Percentiles rank a stretch among this genome's conserved stretches.
Evolutionary conservation across 2,113 vertebrate genomes (phyloP).

Genomic region (Hydropotes inermis): DNA sequence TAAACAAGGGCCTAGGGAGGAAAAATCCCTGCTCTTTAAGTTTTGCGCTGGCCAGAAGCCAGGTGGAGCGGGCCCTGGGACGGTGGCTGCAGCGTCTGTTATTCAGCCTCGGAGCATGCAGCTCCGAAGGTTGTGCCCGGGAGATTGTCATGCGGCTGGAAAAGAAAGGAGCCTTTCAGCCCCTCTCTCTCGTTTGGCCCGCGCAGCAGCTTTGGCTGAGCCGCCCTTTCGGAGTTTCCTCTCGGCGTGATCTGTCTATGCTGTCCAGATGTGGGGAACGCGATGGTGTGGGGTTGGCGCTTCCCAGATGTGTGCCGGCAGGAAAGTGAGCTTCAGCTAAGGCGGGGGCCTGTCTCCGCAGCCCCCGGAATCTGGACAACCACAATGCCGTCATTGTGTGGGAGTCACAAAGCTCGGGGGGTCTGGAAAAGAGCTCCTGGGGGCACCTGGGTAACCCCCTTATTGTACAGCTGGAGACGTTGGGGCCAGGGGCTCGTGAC

Average conservation of each 20-base stretch:
- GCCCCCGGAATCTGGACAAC: background rate
- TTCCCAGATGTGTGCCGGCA: constrained; percentile 30
- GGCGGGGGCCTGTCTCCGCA: background rate
- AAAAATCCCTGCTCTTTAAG: background rate
- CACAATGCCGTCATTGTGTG: background rate
- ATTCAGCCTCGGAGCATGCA: background rate
- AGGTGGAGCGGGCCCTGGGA: constrained; percentile 37
- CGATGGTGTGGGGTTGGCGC: background rate
- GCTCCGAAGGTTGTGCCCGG: background rate
- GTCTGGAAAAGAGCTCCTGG: background rate
- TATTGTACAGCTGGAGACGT: background rate
- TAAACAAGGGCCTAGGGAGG: background rate
- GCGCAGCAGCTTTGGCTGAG: background rate
- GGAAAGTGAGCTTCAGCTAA: background rate
- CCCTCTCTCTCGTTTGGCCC: background rate
- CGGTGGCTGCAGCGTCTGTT: background rate
- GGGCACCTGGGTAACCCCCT: background rate
- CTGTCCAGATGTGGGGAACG: constrained; percentile 55
- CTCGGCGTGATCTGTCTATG: background rate
- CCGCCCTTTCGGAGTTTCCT: constrained; percentile 35
- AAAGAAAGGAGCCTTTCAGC: constrained; percentile 61
- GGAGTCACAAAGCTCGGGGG: background rate
- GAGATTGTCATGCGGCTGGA: background rate
- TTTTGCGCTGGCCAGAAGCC: constrained; percentile 41
- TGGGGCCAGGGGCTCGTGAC: background rate